Conservation (phyloP, 2,797 vertebrate species). For the Miichthys miiuy region DNA sequence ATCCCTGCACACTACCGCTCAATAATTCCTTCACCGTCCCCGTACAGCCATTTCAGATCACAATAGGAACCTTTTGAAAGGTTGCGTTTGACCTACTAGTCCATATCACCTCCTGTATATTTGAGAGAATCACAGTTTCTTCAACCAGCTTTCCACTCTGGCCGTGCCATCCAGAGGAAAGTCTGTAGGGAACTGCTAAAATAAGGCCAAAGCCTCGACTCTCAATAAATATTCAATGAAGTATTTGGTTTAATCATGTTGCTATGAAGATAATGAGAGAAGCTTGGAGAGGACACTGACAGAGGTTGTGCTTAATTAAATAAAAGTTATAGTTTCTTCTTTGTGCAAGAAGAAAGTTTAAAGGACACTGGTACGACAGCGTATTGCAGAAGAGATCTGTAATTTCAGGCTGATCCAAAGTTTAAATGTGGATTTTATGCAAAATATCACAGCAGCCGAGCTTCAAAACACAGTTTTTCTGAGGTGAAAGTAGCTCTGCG, state of each 20-base stretch:
- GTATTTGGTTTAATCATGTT: conserved; percentile 27
- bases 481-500: too few relatives aligned
- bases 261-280: conserved; percentile 31
- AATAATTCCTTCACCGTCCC: neutral
- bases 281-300: conserved; percentile 16
- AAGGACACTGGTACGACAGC: neutral
- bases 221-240: conserved; percentile 32
- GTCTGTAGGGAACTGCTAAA: conserved; percentile 19
- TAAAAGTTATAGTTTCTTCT: neutral
- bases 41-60: neutral
- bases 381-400: neutral
- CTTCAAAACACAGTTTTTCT: too few relatives aligned
- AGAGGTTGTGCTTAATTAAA: neutral
- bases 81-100: neutral
- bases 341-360: neutral
- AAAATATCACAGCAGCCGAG: neutral
- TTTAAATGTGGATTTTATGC: neutral
- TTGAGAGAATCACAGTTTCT: conserved; percentile 20
- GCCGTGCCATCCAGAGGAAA: neutral
- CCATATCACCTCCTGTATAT: neutral
- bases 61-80: neutral
- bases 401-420: neutral
- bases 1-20: neutral
- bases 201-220: conserved; percentile 29
- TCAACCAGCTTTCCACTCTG: neutral